phyloP scores from a whole-genome alignment of 2,113 vertebrate genomes.

The Naja naja region DNA sequence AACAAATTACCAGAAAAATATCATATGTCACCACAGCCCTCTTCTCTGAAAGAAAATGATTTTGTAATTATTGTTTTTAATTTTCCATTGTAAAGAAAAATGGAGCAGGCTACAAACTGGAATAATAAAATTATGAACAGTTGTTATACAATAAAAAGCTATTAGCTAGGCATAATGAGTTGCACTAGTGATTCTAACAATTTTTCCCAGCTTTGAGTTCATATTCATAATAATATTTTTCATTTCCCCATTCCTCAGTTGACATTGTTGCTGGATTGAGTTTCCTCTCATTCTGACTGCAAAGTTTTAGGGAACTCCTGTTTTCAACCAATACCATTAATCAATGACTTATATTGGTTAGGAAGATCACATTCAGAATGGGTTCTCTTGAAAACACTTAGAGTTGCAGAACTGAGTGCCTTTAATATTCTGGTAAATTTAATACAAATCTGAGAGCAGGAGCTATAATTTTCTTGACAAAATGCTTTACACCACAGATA shows the following conservation, averaged over 20 bases:
- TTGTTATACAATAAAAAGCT: not conserved
- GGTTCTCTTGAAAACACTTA: not conserved
- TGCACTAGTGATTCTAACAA: not conserved
- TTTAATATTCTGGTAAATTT: not conserved
- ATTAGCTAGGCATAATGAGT: not conserved
- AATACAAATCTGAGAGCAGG: not conserved
- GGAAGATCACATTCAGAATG: not conserved
- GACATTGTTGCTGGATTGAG: not conserved
- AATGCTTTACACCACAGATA: not conserved
- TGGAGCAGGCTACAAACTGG: not conserved
- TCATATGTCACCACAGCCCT: not conserved
- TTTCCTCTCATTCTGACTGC: not conserved
- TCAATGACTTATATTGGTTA: not conserved
- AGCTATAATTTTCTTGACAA: not conserved
- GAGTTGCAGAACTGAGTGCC: not conserved
- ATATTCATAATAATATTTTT: not conserved
- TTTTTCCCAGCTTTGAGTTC: not conserved
- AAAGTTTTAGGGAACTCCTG: not conserved
- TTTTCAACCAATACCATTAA: not conserved
- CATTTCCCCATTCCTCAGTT: not conserved
- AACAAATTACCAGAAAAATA: not conserved
- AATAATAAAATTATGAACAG: constrained; percentile 3
- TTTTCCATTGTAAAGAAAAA: not conserved
- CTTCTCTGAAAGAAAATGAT: not conserved
- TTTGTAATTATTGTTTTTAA: not conserved